Evolutionary conservation across 2,888 invertebrate genomes (phyloP).

Genomic region (Metacarcinus magister): DNA sequence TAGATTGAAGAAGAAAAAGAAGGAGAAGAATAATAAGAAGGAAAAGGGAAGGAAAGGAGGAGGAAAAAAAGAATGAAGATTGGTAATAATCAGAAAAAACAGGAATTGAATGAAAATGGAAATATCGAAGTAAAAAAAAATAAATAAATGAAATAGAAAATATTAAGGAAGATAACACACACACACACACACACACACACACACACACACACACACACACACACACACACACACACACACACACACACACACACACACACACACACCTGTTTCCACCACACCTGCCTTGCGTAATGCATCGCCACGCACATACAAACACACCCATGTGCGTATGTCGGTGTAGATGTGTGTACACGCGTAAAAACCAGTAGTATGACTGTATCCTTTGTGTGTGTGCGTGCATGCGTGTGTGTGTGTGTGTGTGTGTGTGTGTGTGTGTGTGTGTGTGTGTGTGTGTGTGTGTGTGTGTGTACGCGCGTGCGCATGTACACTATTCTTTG

Average conservation of each 20-base stretch:
- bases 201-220: constrained; percentile 56
- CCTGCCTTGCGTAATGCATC: background rate
- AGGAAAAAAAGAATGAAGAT: background rate
- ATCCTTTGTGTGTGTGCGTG: no score
- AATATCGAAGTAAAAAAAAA: background rate
- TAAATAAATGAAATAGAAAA: background rate
- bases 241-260: constrained; percentile 31
- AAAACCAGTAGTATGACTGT: no score
- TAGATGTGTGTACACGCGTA: no score
- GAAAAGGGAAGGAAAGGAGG: background rate
- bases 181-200: constrained; percentile 42
- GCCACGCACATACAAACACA: background rate
- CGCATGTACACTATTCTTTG: background rate
- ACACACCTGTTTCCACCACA: background rate
- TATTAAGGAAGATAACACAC: background rate
- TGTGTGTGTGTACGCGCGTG: background rate
- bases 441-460: background rate
- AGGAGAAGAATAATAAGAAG: background rate
- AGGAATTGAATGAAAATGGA: background rate
- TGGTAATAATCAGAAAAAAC: background rate
- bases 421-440: background rate
- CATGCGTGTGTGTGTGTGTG: no score
- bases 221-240: constrained; percentile 54
- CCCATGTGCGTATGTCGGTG: no score
- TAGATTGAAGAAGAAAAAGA: background rate